Evolutionary conservation across 2,113 vertebrate species (phyloP).

Genomic region (Pelodiscus sinensis): DNA sequence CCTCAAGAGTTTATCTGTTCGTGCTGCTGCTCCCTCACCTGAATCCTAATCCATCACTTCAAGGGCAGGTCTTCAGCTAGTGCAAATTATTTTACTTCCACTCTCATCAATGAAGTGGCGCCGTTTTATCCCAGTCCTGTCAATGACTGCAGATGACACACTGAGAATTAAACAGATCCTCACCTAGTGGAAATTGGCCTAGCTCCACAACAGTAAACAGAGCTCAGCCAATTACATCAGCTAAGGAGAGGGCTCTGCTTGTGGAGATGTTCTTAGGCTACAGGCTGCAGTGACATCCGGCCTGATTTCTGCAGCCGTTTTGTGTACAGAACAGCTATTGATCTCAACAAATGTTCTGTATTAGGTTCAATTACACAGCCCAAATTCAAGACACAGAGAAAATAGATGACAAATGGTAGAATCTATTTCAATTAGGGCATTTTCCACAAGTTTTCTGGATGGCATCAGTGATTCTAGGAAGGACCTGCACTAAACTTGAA

Average conservation of each 20-base stretch:
- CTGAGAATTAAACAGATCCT: background rate
- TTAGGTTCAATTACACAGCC: background rate
- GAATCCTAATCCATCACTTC: background rate
- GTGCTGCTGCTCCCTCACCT: background rate
- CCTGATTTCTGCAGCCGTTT: slow-evolving; percentile 27
- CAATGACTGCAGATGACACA: background rate
- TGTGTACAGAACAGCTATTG: background rate
- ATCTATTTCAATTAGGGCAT: background rate
- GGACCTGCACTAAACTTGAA: background rate
- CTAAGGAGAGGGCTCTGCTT: background rate
- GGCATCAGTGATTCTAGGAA: background rate
- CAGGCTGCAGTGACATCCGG: background rate
- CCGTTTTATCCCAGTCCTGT: background rate
- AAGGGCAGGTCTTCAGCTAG: background rate
- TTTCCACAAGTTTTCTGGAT: background rate
- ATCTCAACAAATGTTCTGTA: background rate
- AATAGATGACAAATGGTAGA: background rate
- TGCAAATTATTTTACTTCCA: slow-evolving; percentile 17
- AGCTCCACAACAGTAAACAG: background rate
- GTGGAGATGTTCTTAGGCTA: background rate
- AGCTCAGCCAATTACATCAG: background rate
- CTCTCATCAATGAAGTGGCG: background rate
- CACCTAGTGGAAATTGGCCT: background rate
- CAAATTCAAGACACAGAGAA: background rate
- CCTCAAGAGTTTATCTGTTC: background rate